Evolutionary conservation across 2,113 vertebrate genomes (phyloP).

Genomic region (Lycaon pictus): DNA sequence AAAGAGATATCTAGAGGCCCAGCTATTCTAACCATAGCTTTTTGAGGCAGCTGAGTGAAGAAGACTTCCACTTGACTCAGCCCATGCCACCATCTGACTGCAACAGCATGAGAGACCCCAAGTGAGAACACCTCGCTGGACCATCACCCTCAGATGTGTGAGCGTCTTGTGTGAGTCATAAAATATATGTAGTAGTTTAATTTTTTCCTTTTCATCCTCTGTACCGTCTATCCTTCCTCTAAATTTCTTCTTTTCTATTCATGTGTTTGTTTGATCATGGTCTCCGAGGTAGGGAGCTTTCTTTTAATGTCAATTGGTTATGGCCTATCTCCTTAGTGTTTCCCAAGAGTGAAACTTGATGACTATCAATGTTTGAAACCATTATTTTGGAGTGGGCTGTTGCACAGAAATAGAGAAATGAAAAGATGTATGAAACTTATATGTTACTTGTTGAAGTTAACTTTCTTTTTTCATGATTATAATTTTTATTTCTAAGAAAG

Average conservation of each 20-base stretch:
- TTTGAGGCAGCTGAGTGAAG: not conserved
- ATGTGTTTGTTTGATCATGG: not conserved
- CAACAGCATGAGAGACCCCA: not conserved
- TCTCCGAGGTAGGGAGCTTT: not conserved
- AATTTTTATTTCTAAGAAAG: not conserved
- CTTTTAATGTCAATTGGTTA: not conserved
- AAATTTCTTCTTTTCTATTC: not conserved
- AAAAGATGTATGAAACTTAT: not conserved
- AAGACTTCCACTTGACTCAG: not conserved
- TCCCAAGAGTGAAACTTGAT: not conserved
- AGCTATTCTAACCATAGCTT: not conserved
- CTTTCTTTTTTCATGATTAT: not conserved
- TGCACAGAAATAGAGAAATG: not conserved
- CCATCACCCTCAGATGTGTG: not conserved
- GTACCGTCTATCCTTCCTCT: not conserved
- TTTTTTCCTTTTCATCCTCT: not conserved
- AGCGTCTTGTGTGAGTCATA: not conserved
- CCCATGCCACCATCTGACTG: not conserved
- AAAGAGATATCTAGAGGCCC: not conserved
- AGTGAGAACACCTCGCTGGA: not conserved
- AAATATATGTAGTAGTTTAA: not conserved
- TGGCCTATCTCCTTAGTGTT: not conserved
- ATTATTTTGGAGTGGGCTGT: not conserved
- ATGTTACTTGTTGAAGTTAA: not conserved
- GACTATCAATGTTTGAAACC: not conserved